phyloP scores from a whole-genome alignment of 2,888 invertebrate species.

The Scrobipalpa atriplicella region DNA sequence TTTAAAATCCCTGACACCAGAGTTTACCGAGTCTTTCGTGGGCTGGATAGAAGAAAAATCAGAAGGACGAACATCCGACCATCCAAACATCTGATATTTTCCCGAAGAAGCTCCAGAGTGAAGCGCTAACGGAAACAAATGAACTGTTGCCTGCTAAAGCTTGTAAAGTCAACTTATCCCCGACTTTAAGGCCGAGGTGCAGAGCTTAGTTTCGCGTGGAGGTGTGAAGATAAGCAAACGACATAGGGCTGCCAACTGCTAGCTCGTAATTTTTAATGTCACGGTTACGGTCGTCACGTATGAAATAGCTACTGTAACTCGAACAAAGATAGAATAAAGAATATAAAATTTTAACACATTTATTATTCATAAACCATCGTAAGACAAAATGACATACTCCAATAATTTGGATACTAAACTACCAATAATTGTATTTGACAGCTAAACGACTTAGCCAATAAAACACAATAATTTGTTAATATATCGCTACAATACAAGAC shows the following conservation, averaged over 20 bases:
- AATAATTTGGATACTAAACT: neutral
- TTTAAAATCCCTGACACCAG: no score
- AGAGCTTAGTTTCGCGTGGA: slow-evolving; percentile 51
- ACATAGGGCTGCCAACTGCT: slow-evolving; percentile 11
- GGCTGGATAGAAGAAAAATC: no score
- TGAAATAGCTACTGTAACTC: neutral
- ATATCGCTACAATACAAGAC: neutral
- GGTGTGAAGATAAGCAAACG: slow-evolving; percentile 53
- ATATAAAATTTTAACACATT: neutral
- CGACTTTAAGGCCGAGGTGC: slow-evolving; percentile 28
- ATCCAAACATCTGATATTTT: slow-evolving; percentile 68
- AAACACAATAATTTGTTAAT: neutral
- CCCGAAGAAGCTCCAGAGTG: slow-evolving; percentile 63
- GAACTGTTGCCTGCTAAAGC: slow-evolving; percentile 68
- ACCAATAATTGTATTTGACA: neutral
- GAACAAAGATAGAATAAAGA: neutral
- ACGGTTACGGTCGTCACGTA: slow-evolving; percentile 5
- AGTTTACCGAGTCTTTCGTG: no score
- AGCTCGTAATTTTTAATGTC: slow-evolving; percentile 1
- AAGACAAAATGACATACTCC: neutral
- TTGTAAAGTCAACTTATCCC: slow-evolving; percentile 42
- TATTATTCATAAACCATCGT: no score
- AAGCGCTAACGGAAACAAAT: slow-evolving; percentile 78
- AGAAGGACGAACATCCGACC: slow-evolving; percentile 43
- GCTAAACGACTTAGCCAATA: neutral